phyloP scores from a whole-genome alignment of 30 jellyfish, hydroid and myxozoan species.

The Sanderia malayensis region DNA sequence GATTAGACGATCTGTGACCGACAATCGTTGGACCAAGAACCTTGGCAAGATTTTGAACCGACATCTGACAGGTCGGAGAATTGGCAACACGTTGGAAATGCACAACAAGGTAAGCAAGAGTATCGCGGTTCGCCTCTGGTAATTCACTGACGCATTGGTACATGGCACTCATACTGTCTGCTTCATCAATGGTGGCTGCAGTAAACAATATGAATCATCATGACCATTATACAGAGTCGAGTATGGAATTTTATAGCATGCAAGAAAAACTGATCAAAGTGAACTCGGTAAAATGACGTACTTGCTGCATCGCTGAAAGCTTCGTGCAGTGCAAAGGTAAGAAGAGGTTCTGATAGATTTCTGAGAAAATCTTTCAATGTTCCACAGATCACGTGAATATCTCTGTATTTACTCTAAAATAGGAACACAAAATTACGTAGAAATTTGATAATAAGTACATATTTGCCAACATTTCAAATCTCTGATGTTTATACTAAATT shows the following conservation, averaged over 20 bases:
- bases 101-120: slow-evolving; percentile 76
- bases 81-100: slow-evolving; percentile 92
- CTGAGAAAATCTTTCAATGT: slow-evolving; percentile 79
- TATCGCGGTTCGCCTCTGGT: slow-evolving; percentile 95
- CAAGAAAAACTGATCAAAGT: no score
- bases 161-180: slow-evolving; percentile 87
- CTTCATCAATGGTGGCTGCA: slow-evolving; percentile 15
- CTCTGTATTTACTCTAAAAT: slow-evolving; percentile 73
- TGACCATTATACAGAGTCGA: no score
- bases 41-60: slow-evolving; percentile 69
- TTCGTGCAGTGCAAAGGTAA: slow-evolving; percentile 85
- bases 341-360: slow-evolving; percentile 85
- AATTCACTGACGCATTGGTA: slow-evolving; percentile 95
- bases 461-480: no score
- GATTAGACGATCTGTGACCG: slow-evolving; percentile 96
- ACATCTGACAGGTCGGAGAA: slow-evolving; percentile 86
- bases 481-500: no score
- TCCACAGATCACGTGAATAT: slow-evolving; percentile 86
- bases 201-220: no score
- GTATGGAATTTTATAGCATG: no score
- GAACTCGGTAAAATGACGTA: no score
- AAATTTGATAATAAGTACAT: no score
- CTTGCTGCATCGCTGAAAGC: slow-evolving; percentile 88
- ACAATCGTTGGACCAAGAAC: slow-evolving; percentile 98
- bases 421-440: no score